These are phyloP conservation scores for Lampropteryx suffumata DNA, from an alignment of 2,888 invertebrate genomes.

Conservation along the genomic window DNA sequence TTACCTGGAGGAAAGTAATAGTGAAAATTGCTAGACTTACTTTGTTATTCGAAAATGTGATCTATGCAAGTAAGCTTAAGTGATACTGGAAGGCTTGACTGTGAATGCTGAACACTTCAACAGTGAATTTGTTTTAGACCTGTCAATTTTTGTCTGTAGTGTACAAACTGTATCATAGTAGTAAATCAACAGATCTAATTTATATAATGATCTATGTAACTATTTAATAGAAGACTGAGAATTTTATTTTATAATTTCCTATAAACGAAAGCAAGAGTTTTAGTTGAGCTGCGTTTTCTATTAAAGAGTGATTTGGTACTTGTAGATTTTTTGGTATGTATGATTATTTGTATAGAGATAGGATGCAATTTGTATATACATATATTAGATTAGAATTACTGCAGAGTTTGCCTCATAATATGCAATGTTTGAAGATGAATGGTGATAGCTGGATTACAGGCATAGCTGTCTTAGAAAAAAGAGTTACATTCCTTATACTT, in stretches of 20 bases:
- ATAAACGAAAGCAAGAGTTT: slow-evolving; percentile 42
- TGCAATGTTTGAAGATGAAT: neutral
- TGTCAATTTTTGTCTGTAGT: slow-evolving; percentile 36
- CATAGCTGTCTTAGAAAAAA: neutral
- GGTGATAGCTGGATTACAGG: neutral
- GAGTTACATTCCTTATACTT: neutral
- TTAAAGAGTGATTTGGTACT: slow-evolving; percentile 23
- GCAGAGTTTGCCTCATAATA: slow-evolving; percentile 33
- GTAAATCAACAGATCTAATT: slow-evolving; percentile 67
- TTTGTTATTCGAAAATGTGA: too few relatives aligned
- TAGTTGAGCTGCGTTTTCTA: slow-evolving; percentile 41
- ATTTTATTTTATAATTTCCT: slow-evolving; percentile 66
- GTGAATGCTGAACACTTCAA: neutral
- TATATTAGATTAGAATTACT: slow-evolving; percentile 42
- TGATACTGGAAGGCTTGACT: slow-evolving; percentile 3
- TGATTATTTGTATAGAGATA: slow-evolving; percentile 46
- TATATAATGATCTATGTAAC: slow-evolving; percentile 61
- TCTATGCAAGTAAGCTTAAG: too few relatives aligned
- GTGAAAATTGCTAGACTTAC: too few relatives aligned
- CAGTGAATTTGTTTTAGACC: neutral
- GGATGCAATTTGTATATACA: slow-evolving; percentile 47
- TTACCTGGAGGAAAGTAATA: too few relatives aligned
- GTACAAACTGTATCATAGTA: slow-evolving; percentile 71
- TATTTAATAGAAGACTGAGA: slow-evolving; percentile 79
- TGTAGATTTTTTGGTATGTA: slow-evolving; percentile 33